Conservation (phyloP, 2,888 invertebrate genomes). For the Aspidiotus rigidus region DNA sequence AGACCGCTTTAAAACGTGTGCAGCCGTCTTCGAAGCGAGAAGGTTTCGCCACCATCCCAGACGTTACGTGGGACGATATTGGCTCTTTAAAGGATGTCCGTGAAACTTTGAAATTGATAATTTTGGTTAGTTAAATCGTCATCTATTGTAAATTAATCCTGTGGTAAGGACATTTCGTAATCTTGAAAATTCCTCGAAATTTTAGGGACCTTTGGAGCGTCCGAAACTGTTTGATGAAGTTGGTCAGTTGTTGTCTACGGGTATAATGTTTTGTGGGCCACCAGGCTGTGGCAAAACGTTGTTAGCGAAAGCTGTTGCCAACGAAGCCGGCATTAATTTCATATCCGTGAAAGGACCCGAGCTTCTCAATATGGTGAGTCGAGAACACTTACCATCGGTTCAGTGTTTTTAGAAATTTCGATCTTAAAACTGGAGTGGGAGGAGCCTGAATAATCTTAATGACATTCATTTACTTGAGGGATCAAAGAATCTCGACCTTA, state of each 20-base stretch:
- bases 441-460: too few relatives aligned
- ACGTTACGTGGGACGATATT: conserved; percentile 93
- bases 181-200: not conserved
- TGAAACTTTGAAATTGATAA: conserved; percentile 80
- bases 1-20: conserved; percentile 65
- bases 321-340: conserved; percentile 97
- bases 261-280: conserved; percentile 90
- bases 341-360: conserved; percentile 99
- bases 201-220: conserved; percentile 77
- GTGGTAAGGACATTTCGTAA: not conserved
- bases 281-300: conserved; percentile 96
- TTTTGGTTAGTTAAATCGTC: conserved; percentile 52
- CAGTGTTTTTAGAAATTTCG: too few relatives aligned
- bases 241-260: conserved; percentile 73
- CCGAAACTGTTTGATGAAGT: conserved; percentile 67
- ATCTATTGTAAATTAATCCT: not conserved
- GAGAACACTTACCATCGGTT: too few relatives aligned
- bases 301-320: conserved; percentile 94
- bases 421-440: too few relatives aligned
- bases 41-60: conserved; percentile 95
- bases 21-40: conserved; percentile 92
- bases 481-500: too few relatives aligned
- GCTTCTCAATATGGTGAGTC: conserved; percentile 81
- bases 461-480: too few relatives aligned
- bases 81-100: conserved; percentile 82